Evolutionary conservation across 2,797 vertebrate genomes (phyloP), one percentile per base, ranked within the genome.

Genomic region (Astyanax mexicanus): DNA sequence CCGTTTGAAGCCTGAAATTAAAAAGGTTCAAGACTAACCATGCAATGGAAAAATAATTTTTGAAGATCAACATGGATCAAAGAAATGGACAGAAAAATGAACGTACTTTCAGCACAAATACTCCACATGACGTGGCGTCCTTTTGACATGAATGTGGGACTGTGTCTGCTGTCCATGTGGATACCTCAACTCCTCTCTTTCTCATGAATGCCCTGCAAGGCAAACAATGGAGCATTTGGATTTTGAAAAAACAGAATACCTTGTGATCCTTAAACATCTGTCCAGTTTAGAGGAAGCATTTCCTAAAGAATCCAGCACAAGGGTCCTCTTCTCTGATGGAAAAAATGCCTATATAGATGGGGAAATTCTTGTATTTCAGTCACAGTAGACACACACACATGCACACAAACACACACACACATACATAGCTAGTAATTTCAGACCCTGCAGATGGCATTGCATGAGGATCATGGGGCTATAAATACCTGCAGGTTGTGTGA

Each of bases 31-130:
- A 40, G 5, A 5, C 40, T 40, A 40, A 40, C 38, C 5, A 40
- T 40, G 38, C 11, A 40, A 40, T 40, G 38, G 38, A 40, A 40
- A 40, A 5, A 40, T 40, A 40, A n/a, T 40, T 5, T 40, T 40
- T 40, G 38, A 40, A 40, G 38, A 11, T 40, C 38, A 40, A 40
- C 38, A 40, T 40, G 38, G 38, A 40, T 45, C 42, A 45, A 45
- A 45, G n/a, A 4, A 49, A n/a, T 49, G 17, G 47, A 49, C 47
- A n/a, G n/a, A 17, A 49, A 49, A 60, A 12, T 35, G n/a, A 60
- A 35, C 57, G 32, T 60, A 60, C 27, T 60, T 60, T 60, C 57
- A 60, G 32, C 27, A 35, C 57, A 60, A 60, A 60, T 29, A 60
- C 57, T 60, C 57, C 57, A 60, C 57, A 60, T n/a, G 57, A 60